Conservation (phyloP, 2,888 invertebrate species). For the Apantesis nais region DNA sequence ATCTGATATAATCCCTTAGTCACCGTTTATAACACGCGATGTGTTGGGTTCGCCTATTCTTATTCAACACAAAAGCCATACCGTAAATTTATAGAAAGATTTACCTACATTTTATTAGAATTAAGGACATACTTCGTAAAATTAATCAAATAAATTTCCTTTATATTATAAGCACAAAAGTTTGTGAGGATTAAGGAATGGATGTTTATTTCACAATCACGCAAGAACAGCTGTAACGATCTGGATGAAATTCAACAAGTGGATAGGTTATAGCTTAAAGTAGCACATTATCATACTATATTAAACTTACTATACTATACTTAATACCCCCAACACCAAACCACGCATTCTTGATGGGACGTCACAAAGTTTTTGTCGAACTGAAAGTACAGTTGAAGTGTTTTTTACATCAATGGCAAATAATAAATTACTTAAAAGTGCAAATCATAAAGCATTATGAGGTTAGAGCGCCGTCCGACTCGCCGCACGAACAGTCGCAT, state of each 20-base stretch:
- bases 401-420: neutral
- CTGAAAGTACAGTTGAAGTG: too few species aligned
- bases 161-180: neutral
- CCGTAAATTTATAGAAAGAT: conserved; percentile 8
- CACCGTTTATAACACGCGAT: conserved; percentile 17
- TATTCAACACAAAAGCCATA: conserved; percentile 13
- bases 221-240: neutral
- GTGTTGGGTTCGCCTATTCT: conserved; percentile 9
- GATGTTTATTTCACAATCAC: neutral
- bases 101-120: conserved; percentile 7
- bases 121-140: neutral
- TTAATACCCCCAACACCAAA: neutral
- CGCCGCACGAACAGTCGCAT: neutral
- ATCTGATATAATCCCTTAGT: conserved; percentile 22
- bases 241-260: neutral
- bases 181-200: neutral
- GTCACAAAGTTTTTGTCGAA: neutral
- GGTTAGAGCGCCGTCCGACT: neutral
- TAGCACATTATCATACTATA: too few species aligned
- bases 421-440: neutral
- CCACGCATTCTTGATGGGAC: too few species aligned
- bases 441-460: neutral
- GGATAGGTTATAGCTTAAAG: too few species aligned
- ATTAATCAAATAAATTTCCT: neutral
- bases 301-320: neutral